Percentiles rank a stretch among this genome's conserved stretches.
These are phyloP conservation scores for Archips crataeganus DNA, from an alignment of 2,888 invertebrate genomes.

Conservation along the genomic window DNA sequence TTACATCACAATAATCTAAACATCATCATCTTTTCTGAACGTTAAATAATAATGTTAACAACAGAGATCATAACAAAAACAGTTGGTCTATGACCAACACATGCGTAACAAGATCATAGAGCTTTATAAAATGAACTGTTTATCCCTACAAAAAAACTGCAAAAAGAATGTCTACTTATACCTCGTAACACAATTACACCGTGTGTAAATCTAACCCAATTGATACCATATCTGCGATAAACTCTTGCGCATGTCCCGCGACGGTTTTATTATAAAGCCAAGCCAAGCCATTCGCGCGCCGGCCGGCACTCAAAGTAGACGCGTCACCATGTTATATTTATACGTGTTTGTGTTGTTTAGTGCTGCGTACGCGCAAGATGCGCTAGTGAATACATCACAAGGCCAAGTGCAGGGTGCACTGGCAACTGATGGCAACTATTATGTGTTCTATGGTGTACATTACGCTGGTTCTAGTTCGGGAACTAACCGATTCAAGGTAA, in stretches of 20 bases:
- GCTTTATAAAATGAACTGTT: too few relatives aligned
- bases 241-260: not conserved
- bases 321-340: slow-evolving; percentile 42
- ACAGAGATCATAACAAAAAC: too few relatives aligned
- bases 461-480: slow-evolving; percentile 56
- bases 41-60: too few relatives aligned
- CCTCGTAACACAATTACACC: not conserved
- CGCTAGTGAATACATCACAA: slow-evolving; percentile 65
- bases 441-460: slow-evolving; percentile 69
- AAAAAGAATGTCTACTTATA: not conserved
- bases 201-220: slow-evolving; percentile 1
- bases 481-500: slow-evolving; percentile 45
- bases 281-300: slow-evolving; percentile 39
- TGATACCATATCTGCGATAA: slow-evolving; percentile 20
- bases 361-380: slow-evolving; percentile 55
- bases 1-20: too few relatives aligned
- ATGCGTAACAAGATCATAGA: too few relatives aligned
- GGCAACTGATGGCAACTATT: slow-evolving; percentile 60
- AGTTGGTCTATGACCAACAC: too few relatives aligned
- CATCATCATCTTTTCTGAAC: too few relatives aligned
- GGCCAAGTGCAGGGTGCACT: slow-evolving; percentile 62
- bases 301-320: slow-evolving; percentile 19
- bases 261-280: not conserved
- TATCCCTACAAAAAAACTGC: too few relatives aligned
- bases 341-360: slow-evolving; percentile 49